Percentiles rank a stretch among this genome's conserved stretches.
phyloP scores from a whole-genome alignment of 2,888 invertebrate genomes.

The Eristalis intricaria region DNA sequence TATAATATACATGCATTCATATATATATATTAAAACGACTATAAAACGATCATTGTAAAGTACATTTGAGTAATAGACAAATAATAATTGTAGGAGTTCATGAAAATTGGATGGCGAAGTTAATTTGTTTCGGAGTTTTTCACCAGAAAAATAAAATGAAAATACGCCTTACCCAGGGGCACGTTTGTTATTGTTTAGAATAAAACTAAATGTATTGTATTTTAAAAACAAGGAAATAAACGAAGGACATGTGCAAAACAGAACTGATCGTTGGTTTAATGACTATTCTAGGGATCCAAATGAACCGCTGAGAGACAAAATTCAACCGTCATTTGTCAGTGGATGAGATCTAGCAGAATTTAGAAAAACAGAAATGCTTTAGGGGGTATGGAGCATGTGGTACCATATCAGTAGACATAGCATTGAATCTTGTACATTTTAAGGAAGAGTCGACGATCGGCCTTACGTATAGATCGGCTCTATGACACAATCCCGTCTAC shows the following conservation, averaged over 20 bases:
- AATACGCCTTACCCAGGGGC: conserved; percentile 7
- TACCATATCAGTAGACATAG: too few species aligned
- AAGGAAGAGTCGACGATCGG: too few species aligned
- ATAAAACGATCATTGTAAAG: conserved; percentile 14
- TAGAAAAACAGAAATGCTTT: too few species aligned
- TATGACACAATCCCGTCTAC: too few species aligned
- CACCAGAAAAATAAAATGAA: conserved; percentile 1
- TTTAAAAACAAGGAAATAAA: conserved; percentile 2
- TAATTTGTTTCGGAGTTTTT: conserved; percentile 10
- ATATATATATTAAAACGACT: conserved; percentile 30
- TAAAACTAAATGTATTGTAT: conserved; percentile 29
- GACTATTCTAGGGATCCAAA: too few species aligned
- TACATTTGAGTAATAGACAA: conserved; percentile 44
- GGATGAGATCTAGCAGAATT: too few species aligned
- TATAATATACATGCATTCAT: conserved; percentile 6
- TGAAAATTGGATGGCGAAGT: conserved; percentile 10
- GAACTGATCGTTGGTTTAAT: neutral
- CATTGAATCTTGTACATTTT: too few species aligned
- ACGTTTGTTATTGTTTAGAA: conserved; percentile 42
- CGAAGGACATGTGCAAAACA: neutral
- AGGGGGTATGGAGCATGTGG: too few species aligned
- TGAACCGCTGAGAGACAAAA: too few species aligned
- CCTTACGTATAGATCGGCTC: too few species aligned
- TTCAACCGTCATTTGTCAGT: too few species aligned
- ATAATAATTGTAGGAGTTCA: conserved; percentile 49